phyloP scores from a whole-genome alignment of 2,797 vertebrate genomes.

The Falco novaeseelandiae region DNA sequence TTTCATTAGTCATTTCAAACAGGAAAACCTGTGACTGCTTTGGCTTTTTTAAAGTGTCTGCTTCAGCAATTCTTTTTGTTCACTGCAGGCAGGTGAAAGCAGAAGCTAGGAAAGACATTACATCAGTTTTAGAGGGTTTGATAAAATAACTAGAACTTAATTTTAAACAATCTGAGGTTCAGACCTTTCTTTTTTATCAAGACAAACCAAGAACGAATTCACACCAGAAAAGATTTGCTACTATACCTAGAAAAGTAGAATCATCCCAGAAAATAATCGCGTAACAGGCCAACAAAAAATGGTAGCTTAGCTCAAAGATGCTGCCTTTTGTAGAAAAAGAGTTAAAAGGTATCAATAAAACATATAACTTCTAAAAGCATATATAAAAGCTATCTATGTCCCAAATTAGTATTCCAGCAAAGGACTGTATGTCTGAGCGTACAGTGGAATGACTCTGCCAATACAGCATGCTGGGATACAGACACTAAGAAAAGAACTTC shows the following conservation, averaged over 20 bases:
- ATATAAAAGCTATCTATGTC: background rate
- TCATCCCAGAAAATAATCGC: background rate
- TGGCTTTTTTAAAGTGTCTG: background rate
- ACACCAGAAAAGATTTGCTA: background rate
- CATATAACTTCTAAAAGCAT: no score
- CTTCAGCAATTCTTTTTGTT: background rate
- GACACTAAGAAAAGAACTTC: background rate
- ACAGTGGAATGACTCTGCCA: background rate
- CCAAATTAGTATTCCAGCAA: background rate
- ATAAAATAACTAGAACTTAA: background rate
- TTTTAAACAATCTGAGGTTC: background rate
- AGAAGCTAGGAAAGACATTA: background rate
- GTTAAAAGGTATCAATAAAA: no score
- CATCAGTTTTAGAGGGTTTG: background rate
- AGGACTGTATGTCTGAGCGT: background rate
- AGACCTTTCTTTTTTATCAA: background rate
- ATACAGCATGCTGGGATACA: background rate
- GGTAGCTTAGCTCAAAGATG: background rate
- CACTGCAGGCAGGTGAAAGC: background rate
- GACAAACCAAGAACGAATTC: background rate
- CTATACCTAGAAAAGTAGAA: background rate
- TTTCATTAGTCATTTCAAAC: background rate
- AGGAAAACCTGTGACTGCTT: background rate
- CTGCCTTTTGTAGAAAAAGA: background rate
- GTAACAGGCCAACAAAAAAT: background rate